Evolutionary conservation across 2,113 vertebrate genomes (phyloP).

Genomic region (Cynocephalus volans): DNA sequence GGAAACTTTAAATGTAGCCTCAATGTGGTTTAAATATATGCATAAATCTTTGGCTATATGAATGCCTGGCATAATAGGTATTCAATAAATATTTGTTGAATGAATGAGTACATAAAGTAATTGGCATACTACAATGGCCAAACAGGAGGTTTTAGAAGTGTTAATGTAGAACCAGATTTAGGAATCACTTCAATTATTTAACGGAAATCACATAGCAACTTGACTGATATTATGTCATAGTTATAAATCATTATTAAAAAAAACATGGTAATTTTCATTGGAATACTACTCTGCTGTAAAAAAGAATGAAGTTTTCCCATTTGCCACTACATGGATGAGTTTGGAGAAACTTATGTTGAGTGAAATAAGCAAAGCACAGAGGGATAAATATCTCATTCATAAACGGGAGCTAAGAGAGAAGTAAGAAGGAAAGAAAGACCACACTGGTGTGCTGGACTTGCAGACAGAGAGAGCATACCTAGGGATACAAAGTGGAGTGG

Average conservation of each 20-base stretch:
- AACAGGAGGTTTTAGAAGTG: background rate
- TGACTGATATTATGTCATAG: background rate
- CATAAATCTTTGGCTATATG: background rate
- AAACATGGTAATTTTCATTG: background rate
- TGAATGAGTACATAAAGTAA: background rate
- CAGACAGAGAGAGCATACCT: no score
- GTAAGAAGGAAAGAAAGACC: no score
- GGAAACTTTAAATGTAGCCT: background rate
- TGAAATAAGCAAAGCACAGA: no score
- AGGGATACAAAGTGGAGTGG: no score
- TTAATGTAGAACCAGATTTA: background rate
- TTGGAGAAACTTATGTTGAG: no score
- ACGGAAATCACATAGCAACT: background rate
- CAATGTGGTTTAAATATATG: background rate
- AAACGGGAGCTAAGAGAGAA: no score
- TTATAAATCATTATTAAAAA: slow-evolving; percentile 4
- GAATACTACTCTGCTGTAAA: no score
- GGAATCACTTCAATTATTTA: background rate
- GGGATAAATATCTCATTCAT: no score
- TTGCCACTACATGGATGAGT: no score
- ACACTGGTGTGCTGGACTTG: no score
- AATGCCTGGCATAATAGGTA: background rate
- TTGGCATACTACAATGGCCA: background rate
- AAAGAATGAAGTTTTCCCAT: no score
- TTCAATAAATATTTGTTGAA: no score